These are phyloP conservation scores for Ceratosolen solmsi DNA, from an alignment of 1,140 invertebrate species.

Conservation along the genomic window DNA sequence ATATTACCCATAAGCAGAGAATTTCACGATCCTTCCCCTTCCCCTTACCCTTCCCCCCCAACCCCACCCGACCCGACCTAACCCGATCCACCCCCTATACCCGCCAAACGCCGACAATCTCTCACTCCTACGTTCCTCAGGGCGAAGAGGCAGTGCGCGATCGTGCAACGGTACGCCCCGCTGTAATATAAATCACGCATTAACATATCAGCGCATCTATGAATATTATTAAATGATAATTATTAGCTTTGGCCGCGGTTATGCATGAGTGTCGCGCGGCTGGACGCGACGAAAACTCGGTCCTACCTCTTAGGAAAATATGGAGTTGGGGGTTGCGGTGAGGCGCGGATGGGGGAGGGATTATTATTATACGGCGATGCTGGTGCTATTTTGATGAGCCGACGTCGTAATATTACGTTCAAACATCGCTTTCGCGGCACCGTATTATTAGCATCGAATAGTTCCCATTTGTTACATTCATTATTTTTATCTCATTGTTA, in stretches of 20 bases:
- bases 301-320: background rate
- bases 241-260: slow-evolving; percentile 42
- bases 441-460: background rate
- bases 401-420: background rate
- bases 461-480: background rate
- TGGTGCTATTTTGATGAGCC: background rate
- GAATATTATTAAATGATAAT: slow-evolving; percentile 61
- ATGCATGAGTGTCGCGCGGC: slow-evolving; percentile 23
- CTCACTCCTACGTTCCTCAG: background rate
- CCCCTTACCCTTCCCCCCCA: too few species aligned
- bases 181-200: slow-evolving; percentile 57
- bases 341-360: too few species aligned
- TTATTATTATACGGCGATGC: background rate
- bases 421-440: background rate
- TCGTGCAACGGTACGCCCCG: slow-evolving; percentile 41
- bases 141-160: background rate
- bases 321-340: too few species aligned
- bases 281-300: slow-evolving; percentile 41
- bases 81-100: too few species aligned
- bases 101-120: background rate
- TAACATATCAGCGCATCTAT: slow-evolving; percentile 58
- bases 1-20: too few species aligned
- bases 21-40: background rate
- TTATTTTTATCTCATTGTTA: background rate
- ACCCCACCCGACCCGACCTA: too few species aligned